These are phyloP conservation scores for Lasioglossum leucozonium DNA, from an alignment of 2,888 invertebrate genomes.

Conservation along the genomic window DNA sequence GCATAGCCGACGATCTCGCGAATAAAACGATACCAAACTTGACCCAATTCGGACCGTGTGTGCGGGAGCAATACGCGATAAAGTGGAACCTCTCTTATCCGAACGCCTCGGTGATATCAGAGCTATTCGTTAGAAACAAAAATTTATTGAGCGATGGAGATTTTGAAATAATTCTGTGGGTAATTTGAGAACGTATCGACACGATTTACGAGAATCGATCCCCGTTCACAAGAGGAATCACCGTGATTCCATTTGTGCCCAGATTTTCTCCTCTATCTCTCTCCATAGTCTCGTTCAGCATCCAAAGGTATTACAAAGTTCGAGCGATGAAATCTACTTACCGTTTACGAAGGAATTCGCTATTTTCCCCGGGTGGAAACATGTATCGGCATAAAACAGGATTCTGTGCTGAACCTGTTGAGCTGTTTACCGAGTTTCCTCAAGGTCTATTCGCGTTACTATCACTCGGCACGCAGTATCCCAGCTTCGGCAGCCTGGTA, in stretches of 20 bases:
- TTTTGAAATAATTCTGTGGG: neutral
- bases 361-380: neutral
- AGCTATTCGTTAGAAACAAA: too few relatives aligned
- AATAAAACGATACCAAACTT: too few relatives aligned
- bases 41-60: too few relatives aligned
- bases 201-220: neutral
- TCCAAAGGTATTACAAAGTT: constrained; percentile 19
- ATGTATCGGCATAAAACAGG: neutral
- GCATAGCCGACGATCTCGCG: too few relatives aligned
- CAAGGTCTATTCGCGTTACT: neutral
- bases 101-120: too few relatives aligned
- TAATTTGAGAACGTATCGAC: neutral
- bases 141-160: too few relatives aligned
- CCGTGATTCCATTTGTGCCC: constrained; percentile 28
- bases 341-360: constrained; percentile 8
- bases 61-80: too few relatives aligned
- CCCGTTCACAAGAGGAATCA: too few relatives aligned
- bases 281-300: constrained; percentile 1
- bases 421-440: constrained; percentile 15
- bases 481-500: neutral
- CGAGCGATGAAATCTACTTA: constrained; percentile 33
- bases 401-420: constrained; percentile 23
- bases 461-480: constrained; percentile 4
- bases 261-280: neutral
- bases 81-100: too few relatives aligned